phyloP scores from a whole-genome alignment of 2,113 vertebrate species.

The Spheniscus mendiculus region DNA sequence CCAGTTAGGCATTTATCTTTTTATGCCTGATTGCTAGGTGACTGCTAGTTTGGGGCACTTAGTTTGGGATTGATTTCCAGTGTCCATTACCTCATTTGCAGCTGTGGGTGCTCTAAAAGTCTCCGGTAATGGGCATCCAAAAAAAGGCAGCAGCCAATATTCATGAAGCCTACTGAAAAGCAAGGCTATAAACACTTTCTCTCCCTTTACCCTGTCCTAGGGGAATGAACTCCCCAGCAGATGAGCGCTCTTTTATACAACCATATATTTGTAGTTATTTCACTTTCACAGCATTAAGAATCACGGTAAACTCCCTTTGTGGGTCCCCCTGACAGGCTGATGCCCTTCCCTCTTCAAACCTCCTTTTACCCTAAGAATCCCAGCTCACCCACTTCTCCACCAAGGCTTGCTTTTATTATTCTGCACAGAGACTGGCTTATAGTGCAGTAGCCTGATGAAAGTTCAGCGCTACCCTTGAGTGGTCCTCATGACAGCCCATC shows the following conservation, averaged over 20 bases:
- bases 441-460: background rate
- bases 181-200: background rate
- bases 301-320: background rate
- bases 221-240: background rate
- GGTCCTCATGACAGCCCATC: background rate
- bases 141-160: background rate
- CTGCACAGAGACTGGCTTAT: background rate
- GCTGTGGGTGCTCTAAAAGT: background rate
- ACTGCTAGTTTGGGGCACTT: background rate
- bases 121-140: background rate
- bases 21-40: background rate
- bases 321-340: background rate
- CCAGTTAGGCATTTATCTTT: background rate
- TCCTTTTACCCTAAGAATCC: background rate
- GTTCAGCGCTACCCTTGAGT: background rate
- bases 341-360: background rate
- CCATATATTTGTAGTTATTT: background rate
- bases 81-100: background rate
- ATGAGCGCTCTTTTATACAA: background rate
- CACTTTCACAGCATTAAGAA: background rate
- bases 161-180: background rate
- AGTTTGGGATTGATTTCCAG: background rate
- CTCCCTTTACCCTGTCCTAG: background rate
- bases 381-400: background rate
- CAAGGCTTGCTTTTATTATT: background rate